phyloP scores from a whole-genome alignment of 2,113 vertebrate species.

The Falco punctatus region DNA sequence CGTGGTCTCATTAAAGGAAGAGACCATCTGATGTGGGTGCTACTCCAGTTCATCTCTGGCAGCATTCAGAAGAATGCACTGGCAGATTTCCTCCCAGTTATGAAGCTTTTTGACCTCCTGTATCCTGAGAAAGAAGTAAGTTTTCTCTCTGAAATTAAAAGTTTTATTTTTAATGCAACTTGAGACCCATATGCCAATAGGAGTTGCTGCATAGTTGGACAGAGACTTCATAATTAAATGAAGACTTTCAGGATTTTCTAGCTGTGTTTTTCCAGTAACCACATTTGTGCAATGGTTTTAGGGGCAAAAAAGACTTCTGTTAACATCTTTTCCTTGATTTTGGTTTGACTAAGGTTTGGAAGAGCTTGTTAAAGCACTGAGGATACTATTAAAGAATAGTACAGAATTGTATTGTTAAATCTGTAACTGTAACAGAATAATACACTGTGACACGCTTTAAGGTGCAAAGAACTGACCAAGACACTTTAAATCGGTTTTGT shows the following conservation, averaged over 20 bases:
- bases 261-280: background rate
- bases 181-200: background rate
- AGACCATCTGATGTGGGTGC: conserved; percentile 99
- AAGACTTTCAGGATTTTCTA: background rate
- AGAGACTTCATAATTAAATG: background rate
- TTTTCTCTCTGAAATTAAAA: background rate
- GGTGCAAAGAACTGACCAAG: background rate
- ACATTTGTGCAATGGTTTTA: background rate
- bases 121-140: conserved; percentile 98
- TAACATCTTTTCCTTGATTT: background rate
- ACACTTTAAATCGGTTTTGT: background rate
- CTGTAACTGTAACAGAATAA: background rate
- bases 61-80: conserved; percentile 98
- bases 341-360: background rate
- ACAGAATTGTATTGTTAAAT: background rate
- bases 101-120: conserved; percentile 98
- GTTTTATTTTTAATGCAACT: background rate
- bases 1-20: conserved; percentile 97
- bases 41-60: conserved; percentile 98
- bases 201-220: background rate
- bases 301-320: background rate
- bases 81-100: conserved; percentile 96
- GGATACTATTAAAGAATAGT: background rate
- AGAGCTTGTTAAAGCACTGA: background rate
- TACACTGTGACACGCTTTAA: background rate